These are phyloP conservation scores for Hyles lineata DNA, from an alignment of 2,888 invertebrate species.

Conservation along the genomic window DNA sequence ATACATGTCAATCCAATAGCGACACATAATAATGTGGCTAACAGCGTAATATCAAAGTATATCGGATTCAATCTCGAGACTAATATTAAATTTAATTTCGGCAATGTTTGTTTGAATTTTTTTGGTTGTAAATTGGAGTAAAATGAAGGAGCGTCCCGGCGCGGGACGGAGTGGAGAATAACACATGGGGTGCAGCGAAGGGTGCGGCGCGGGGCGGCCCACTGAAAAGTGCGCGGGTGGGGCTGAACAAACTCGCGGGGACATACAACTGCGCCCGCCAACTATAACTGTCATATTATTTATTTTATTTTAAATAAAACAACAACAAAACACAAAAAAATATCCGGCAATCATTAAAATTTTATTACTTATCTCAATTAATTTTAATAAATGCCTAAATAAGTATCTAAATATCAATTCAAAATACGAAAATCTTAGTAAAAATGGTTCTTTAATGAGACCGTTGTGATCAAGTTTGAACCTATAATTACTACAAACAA, in stretches of 20 bases:
- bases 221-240: constrained; percentile 85
- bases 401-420: too few species aligned
- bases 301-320: constrained; percentile 5
- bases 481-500: not conserved
- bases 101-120: constrained; percentile 80
- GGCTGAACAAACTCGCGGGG: constrained; percentile 85
- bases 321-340: not conserved
- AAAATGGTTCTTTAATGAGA: too few species aligned
- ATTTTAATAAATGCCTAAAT: too few species aligned
- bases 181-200: constrained; percentile 78
- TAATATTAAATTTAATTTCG: constrained; percentile 68
- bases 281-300: constrained; percentile 42
- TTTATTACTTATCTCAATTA: too few species aligned
- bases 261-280: constrained; percentile 60
- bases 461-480: too few species aligned
- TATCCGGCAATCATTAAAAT: not conserved
- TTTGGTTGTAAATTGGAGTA: constrained; percentile 84
- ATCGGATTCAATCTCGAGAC: constrained; percentile 48
- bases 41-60: not conserved
- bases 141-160: constrained; percentile 85
- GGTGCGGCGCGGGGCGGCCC: constrained; percentile 79
- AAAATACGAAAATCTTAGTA: too few species aligned
- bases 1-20: not conserved
- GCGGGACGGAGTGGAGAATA: constrained; percentile 77
- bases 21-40: not conserved